These are phyloP conservation scores for Morinoia aosen DNA, from an alignment of 2,888 invertebrate species.

Conservation along the genomic window DNA sequence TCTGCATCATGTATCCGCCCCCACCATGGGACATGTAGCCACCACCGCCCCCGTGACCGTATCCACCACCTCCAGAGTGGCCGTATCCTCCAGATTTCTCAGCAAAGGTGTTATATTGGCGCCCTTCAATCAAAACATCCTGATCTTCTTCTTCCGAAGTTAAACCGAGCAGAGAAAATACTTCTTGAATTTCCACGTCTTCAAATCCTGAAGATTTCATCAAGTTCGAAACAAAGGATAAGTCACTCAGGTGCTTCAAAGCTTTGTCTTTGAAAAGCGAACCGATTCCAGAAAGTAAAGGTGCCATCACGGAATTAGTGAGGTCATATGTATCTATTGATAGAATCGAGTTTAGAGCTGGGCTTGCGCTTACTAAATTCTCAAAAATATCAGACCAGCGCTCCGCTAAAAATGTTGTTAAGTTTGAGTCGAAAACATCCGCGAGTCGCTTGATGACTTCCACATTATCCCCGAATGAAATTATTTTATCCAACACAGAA, in stretches of 20 bases:
- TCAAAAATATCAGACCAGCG: constrained; percentile 60
- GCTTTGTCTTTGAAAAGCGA: constrained; percentile 30
- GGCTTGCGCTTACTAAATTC: constrained; percentile 55
- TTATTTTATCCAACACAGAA: constrained; percentile 58
- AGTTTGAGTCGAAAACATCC: constrained; percentile 56
- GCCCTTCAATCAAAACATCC: constrained; percentile 28
- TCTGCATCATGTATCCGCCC: constrained; percentile 64
- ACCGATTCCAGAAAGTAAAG: not conserved
- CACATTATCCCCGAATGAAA: constrained; percentile 63
- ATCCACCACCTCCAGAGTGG: constrained; percentile 43
- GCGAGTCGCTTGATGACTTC: constrained; percentile 55
- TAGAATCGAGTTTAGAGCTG: constrained; percentile 54
- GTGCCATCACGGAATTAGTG: constrained; percentile 40
- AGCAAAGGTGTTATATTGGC: constrained; percentile 51
- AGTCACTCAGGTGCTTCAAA: constrained; percentile 50
- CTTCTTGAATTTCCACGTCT: constrained; percentile 61
- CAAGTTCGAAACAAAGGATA: constrained; percentile 62
- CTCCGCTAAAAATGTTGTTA: constrained; percentile 57
- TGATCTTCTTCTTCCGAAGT: not conserved
- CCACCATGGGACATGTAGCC: constrained; percentile 54
- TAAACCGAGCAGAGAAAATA: constrained; percentile 60
- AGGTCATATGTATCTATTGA: constrained; percentile 12
- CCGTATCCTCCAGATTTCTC: constrained; percentile 63
- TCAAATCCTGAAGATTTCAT: constrained; percentile 65
- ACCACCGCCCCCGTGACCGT: constrained; percentile 51